Evolutionary conservation across 2,888 invertebrate genomes (phyloP).

Genomic region (Chromoteleia sp.): DNA sequence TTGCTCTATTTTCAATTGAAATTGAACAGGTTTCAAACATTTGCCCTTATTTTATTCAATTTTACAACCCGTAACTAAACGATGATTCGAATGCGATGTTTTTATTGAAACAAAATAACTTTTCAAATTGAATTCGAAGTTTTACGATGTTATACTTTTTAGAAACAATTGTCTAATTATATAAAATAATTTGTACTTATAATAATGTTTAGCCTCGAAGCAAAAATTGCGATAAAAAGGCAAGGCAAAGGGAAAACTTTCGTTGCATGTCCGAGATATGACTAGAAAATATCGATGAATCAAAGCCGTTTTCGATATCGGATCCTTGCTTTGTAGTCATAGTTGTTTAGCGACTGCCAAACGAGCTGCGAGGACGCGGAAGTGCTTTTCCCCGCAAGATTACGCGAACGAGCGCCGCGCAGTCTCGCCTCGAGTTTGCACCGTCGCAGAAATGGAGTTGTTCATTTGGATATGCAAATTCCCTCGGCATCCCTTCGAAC

Average conservation of each 20-base stretch:
- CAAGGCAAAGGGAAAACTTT: neutral
- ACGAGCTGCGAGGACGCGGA: conserved; percentile 72
- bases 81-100: too few relatives aligned
- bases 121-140: too few relatives aligned
- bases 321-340: conserved; percentile 39
- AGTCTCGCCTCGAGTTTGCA: conserved; percentile 52
- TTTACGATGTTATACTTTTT: too few relatives aligned
- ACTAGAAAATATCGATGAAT: conserved; percentile 17
- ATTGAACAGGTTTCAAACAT: conserved; percentile 1
- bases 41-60: neutral
- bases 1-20: conserved; percentile 24
- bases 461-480: conserved; percentile 71
- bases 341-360: conserved; percentile 59
- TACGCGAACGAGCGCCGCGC: conserved; percentile 66
- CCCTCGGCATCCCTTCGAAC: conserved; percentile 49
- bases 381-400: conserved; percentile 65
- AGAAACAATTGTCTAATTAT: too few relatives aligned
- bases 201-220: too few relatives aligned
- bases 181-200: too few relatives aligned
- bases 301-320: conserved; percentile 27
- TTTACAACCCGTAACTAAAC: too few relatives aligned
- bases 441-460: conserved; percentile 53
- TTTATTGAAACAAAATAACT: too few relatives aligned
- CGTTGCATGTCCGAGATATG: neutral
- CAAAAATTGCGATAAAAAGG: too few relatives aligned